Evolutionary conservation across 2,113 vertebrate genomes (phyloP).

Genomic region (Oreamnos americanus): DNA sequence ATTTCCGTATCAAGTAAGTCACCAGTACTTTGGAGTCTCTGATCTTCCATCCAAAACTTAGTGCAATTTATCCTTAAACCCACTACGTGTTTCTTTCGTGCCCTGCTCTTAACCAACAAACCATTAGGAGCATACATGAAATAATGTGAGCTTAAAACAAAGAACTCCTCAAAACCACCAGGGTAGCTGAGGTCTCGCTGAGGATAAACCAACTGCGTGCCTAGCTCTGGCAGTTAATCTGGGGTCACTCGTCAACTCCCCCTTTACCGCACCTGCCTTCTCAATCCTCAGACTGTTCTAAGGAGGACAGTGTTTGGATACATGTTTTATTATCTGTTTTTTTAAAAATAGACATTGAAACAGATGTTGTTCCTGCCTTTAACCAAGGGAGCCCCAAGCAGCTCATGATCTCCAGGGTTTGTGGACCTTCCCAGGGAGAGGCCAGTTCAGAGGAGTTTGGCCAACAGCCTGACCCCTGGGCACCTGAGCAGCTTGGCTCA

Average conservation of each 20-base stretch:
- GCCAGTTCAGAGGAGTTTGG: not conserved
- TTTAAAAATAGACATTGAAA: not conserved
- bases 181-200: not conserved
- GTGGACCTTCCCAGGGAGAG: not conserved
- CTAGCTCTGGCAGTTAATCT: not conserved
- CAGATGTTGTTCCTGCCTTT: not conserved
- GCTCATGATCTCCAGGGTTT: not conserved
- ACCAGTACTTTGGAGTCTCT: not conserved
- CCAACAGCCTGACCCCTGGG: not conserved
- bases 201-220: not conserved
- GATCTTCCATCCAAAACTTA: not conserved
- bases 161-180: not conserved
- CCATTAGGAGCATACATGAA: not conserved
- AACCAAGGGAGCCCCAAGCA: not conserved
- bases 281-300: not conserved
- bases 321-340: not conserved
- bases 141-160: not conserved
- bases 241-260: accelerated
- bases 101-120: not conserved
- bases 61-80: not conserved
- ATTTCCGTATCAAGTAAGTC: slow-evolving; percentile 81
- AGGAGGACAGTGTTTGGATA: not conserved
- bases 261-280: no score
- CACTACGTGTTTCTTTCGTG: not conserved
- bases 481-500: not conserved